Base-by-base conservation (phyloP, 2,113 vertebrate genomes). In the Petrocephalus microphthalmus region DNA sequence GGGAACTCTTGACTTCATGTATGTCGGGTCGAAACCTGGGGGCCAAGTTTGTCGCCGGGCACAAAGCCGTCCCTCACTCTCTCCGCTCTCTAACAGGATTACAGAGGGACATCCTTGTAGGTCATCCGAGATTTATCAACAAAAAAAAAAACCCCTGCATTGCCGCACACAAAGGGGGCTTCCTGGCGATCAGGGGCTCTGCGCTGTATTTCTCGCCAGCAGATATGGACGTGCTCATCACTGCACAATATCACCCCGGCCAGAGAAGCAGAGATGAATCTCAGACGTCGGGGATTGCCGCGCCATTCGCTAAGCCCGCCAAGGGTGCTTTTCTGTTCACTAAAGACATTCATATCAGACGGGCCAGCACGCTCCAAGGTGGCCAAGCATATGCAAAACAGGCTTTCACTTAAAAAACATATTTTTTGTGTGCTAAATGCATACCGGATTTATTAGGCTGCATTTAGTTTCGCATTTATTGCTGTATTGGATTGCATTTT, bases 81-180 rank as follows among this genome's bases (percentile, higher is more conserved):
- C 22, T 71, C 85, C n/a, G 20, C 85, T 60, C 5, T 47, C 29
- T 71, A 74, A 87, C 17, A 37, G 42, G 57, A 87, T 87, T 87
- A 87, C 86, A 87, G 60, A 87, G 33, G 17, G 71, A 42, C 33
- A 25, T 87, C 86, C 86, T 67, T 25, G 42, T 71, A 67, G 42
- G 60, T 74, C 42, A 87, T 29, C 22, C 13, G 37, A 71, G 60
- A 64, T 71, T 64, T 42, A 87, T 67, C 37, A 87, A 64, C 2
- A 60, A 71, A 57, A 87, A 87, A 87, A 71, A 15, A 4, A 1
- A 5, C n/a, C 60, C 8, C n/a, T n/a, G 25, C 37, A 45, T 52
- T 64, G 56, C n/a, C n/a, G 6, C 11, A 53, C 60, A 64, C 54
- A 64, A 45, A 25, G 53, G 33, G 54, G 37, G 33, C 53, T 25